A percentile compares a stretch with the other conserved stretches of the same genome.
phyloP scores from a whole-genome alignment of 2,113 vertebrate genomes.

The Rhabdomys dilectus region DNA sequence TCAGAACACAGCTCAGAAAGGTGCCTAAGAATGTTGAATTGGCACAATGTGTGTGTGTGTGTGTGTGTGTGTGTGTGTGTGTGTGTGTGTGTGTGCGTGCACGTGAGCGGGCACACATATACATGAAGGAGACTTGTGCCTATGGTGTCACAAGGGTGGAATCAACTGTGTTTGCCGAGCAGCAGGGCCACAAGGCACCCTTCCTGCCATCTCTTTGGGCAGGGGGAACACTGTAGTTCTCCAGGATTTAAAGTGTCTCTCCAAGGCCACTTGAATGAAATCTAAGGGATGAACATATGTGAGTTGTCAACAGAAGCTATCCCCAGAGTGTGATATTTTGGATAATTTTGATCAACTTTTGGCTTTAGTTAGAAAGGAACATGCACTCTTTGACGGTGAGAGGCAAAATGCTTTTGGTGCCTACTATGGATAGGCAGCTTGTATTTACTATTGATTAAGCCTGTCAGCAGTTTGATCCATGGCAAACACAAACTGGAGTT shows the following conservation, averaged over 20 bases:
- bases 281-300: background rate
- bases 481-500: slow-evolving; percentile 66
- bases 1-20: background rate
- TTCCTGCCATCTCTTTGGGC: background rate
- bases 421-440: background rate
- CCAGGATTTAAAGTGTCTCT: background rate
- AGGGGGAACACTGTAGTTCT: background rate
- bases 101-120: no score
- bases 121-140: background rate
- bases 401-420: background rate
- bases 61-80: background rate
- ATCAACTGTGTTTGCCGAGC: background rate
- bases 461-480: slow-evolving; percentile 67
- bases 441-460: slow-evolving; percentile 52
- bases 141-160: background rate
- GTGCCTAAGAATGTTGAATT: no score
- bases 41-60: background rate
- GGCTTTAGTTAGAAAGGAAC: background rate
- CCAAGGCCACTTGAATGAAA: background rate
- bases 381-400: background rate
- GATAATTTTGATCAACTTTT: background rate
- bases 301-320: background rate
- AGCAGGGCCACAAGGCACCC: accelerated
- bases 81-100: background rate
- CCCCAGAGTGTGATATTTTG: background rate